These are phyloP conservation scores for Vulpes lagopus DNA, from an alignment of 2,113 vertebrate genomes.

Conservation along the genomic window DNA sequence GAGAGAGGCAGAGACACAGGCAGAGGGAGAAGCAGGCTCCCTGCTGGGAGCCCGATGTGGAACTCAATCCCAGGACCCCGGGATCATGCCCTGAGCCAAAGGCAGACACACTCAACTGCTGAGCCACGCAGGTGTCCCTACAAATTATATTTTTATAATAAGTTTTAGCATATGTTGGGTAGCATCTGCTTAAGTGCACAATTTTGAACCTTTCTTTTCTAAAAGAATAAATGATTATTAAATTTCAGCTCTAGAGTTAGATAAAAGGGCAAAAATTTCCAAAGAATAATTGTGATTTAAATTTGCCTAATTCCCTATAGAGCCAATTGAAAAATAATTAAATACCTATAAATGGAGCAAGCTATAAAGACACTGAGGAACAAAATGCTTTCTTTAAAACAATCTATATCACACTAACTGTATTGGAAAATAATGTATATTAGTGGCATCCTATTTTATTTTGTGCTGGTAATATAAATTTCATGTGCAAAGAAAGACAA, in stretches of 20 bases:
- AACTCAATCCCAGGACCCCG: no score
- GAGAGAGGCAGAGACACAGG: no score
- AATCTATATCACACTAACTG: not conserved
- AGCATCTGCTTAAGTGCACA: not conserved
- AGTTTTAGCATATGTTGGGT: not conserved
- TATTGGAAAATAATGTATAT: not conserved
- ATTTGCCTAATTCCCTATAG: not conserved
- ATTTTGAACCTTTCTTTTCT: conserved; percentile 21
- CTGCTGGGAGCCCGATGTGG: no score
- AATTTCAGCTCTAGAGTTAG: not conserved
- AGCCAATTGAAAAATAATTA: not conserved
- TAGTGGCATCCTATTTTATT: not conserved
- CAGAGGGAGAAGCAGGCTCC: no score
- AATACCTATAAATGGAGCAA: not conserved
- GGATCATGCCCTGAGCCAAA: no score
- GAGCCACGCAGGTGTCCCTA: no score
- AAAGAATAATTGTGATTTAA: not conserved
- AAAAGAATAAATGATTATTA: not conserved
- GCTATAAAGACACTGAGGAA: not conserved
- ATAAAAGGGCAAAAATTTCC: not conserved
- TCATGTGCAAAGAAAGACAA: not conserved
- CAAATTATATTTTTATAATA: not conserved
- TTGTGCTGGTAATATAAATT: not conserved
- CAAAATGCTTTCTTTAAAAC: not conserved
- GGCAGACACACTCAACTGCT: no score